A percentile compares a stretch with the other conserved stretches of the same genome.
These are phyloP conservation scores for Pocillopora verrucosa DNA, from an alignment of 64 coral and sea anemone species.

Conservation along the genomic window DNA sequence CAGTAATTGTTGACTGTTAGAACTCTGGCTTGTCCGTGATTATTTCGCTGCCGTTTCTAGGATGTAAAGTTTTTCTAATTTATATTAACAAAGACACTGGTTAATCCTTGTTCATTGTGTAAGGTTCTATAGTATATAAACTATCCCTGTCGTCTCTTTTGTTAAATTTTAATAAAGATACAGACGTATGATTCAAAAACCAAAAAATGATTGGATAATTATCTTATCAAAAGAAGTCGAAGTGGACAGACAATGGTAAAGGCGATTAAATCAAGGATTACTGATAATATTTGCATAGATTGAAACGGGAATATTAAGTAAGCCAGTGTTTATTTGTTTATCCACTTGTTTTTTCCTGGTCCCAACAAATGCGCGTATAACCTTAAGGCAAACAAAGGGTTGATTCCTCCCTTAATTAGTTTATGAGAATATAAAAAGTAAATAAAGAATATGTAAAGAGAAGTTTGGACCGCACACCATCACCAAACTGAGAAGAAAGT, in stretches of 20 bases:
- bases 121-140: not conserved
- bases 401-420: too few species aligned
- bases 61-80: not conserved
- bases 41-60: not conserved
- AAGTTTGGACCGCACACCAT: too few species aligned
- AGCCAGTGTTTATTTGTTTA: not conserved
- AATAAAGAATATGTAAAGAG: too few species aligned
- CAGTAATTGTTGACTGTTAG: not conserved
- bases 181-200: not conserved
- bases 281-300: not conserved
- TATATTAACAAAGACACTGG: not conserved
- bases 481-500: too few species aligned
- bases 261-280: not conserved
- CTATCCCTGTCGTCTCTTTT: not conserved
- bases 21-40: not conserved
- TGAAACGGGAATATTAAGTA: not conserved
- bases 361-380: not conserved
- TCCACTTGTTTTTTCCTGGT: not conserved
- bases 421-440: too few species aligned
- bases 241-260: not conserved
- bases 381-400: too few species aligned
- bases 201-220: slow-evolving; percentile 16
- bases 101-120: not conserved
- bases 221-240: not conserved
- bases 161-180: not conserved